A percentile compares a stretch with the other conserved stretches of the same genome.
Conservation (phyloP, 2,797 vertebrate genomes). For the Triplophysa bombifrons region DNA sequence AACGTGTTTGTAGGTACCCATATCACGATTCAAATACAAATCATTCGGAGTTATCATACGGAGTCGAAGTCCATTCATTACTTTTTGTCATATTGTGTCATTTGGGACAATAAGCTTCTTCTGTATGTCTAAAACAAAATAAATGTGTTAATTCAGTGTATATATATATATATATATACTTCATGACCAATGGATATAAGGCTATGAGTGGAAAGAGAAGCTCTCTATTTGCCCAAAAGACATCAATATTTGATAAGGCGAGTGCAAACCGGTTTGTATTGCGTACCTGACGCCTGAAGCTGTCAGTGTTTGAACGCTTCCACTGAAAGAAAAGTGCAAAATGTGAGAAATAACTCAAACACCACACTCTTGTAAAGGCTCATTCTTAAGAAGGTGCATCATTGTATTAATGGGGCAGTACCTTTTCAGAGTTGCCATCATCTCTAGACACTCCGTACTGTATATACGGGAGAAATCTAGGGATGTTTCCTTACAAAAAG, state of each 20-base stretch:
- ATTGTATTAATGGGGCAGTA: conserved; percentile 54
- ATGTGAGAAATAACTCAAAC: conserved; percentile 39
- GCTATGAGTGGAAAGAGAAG: conserved; percentile 19
- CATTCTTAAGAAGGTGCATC: conserved; percentile 53
- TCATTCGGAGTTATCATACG: too few species aligned
- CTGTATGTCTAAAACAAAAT: not conserved
- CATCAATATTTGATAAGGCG: conserved; percentile 67
- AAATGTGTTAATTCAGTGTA: not conserved
- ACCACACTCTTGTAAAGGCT: conserved; percentile 41
- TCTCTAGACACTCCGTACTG: conserved; percentile 33
- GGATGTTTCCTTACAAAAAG: conserved; percentile 56
- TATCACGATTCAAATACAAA: not conserved
- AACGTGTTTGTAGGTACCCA: not conserved
- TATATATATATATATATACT: not conserved
- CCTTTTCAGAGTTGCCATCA: conserved; percentile 50
- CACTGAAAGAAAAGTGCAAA: conserved; percentile 28
- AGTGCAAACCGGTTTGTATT: conserved; percentile 57
- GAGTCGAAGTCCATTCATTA: not conserved
- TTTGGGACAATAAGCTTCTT: not conserved
- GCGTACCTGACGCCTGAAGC: conserved; percentile 50
- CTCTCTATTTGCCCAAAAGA: conserved; percentile 33
- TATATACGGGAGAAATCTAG: conserved; percentile 36
- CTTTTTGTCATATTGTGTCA: not conserved
- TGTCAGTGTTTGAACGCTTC: conserved; percentile 20
- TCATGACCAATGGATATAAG: not conserved